Base-by-base conservation (phyloP, 2,888 invertebrate genomes). In the Danaus chrysippus region DNA sequence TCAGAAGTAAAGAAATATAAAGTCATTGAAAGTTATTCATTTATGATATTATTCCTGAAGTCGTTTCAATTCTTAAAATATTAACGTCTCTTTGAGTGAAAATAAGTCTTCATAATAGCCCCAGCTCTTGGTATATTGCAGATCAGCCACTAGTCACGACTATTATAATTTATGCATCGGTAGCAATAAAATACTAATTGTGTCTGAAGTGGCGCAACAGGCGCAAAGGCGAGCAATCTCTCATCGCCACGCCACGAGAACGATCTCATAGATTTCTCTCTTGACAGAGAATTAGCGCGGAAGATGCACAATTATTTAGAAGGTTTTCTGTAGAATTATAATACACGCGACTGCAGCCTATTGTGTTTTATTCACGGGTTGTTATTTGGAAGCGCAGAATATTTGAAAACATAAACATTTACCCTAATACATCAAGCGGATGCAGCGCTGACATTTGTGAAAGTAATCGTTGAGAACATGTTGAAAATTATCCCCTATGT, bases 221-320 rank as follows among this genome's bases (percentile, higher is more conserved):
- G 79, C 77, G 68, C 71, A 74, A 68, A 72, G 68, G 68, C 69
- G 63, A 67, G 71, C 65, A 72, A 75, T 78, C 75, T 77, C 78
- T 81, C 74, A 78, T 75, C 76, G 69, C 71, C 68, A 71, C 66
- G 64, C 70, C 71, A 73, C 67, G 71, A 68, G 64, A 74, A 71
- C 73, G 73, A 77, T 79, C 76, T 75, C 78, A 82, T 83, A 85
- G 83, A 83, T 86, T 83, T 80, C 76, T 77, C 78, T 79, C 75
- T 76, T 78, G 74, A 72, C 75, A 73, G 76, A 76, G 82, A 86
- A 84, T 85, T 83, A 85, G 79, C 77, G 75, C 74, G 70, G 79
- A 84, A 83, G 80, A 80, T 78, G 76, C 78, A 82, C 84, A 83
- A 84, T 86, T 86, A 87, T 86, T 87, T 85, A 86, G 78, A 81